Evolutionary conservation across 2,888 invertebrate genomes (phyloP), one percentile per base, ranked within the genome.

Genomic region (Unio pictorum): DNA sequence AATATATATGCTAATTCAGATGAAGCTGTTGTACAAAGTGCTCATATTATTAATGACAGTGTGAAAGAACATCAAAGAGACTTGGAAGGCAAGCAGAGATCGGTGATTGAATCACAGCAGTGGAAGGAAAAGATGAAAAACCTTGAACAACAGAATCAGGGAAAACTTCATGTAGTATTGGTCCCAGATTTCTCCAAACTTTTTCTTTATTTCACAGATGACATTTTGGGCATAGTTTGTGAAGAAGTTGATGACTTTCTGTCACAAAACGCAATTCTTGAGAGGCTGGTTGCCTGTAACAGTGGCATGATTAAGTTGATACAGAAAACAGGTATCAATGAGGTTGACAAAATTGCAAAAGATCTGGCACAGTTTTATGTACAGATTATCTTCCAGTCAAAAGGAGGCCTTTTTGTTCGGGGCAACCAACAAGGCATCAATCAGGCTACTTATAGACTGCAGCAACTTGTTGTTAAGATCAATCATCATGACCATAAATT

Each of bases 191-290:
- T 26, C 15, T 30, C 17, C 1, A 45, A 68, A n/a, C 55, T 67
- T 26, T 45, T 65, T 57, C 55, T 75, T 4, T 67, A 66, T 66
- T 17, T 58, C 15, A 77, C 73, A 45, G 70, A 69, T 67, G 72
- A 74, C 34, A 72, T 74, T 30, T 6, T 66, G 18, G 45, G 63
- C 45, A 62, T 34, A 5, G 61, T 69, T 20, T 18, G 66, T 58
- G 72, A 71, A 28, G 64, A 65, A 11, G 15, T 79, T 3, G 61
- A 68, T 30, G 64, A 59, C 5, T 80, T 77, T 55, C 59, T 80
- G 18, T 60, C 65, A 26, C 57, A 60, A 5, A 77, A 80, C 69
- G 72, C 72, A 56, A 66, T 74, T n/a, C 62, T 67, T 61, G 61
- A 58, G 18, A 30, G 71, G 20, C 60, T 65, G 26, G 56, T 72